These are phyloP conservation scores for Leptinotarsa juncta DNA, from an alignment of 2,888 invertebrate species.

Conservation along the genomic window DNA sequence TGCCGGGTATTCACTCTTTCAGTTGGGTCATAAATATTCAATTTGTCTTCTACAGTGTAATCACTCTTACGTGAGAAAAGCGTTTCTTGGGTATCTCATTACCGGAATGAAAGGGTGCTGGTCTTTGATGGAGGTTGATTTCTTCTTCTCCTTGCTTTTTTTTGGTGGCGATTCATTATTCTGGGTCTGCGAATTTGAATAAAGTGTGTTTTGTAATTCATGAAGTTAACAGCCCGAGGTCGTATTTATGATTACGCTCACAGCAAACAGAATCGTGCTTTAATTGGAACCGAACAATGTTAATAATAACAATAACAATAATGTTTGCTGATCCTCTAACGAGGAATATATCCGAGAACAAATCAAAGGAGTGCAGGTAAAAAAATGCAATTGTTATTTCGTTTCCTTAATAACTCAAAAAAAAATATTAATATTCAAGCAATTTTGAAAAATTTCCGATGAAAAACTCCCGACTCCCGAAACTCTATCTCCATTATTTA, in stretches of 20 bases:
- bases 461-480: no score
- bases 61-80: conserved; percentile 34
- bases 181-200: conserved; percentile 29
- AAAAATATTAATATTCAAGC: no score
- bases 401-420: no score
- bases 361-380: no score
- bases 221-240: not conserved
- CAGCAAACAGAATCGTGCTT: not conserved
- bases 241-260: not conserved
- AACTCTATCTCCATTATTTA: no score
- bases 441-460: no score
- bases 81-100: conserved; percentile 34
- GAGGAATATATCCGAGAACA: no score
- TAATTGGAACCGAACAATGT: not conserved
- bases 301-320: no score
- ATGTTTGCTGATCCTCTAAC: no score
- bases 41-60: conserved; percentile 32
- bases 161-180: conserved; percentile 26
- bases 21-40: conserved; percentile 41
- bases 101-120: conserved; percentile 35
- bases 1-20: conserved; percentile 21
- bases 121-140: conserved; percentile 29
- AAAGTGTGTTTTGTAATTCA: conserved; percentile 39
- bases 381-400: no score
- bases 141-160: not conserved